These are phyloP conservation scores for Botrylloides violaceus DNA, from an alignment of 23 tunicate species.

Conservation along the genomic window DNA sequence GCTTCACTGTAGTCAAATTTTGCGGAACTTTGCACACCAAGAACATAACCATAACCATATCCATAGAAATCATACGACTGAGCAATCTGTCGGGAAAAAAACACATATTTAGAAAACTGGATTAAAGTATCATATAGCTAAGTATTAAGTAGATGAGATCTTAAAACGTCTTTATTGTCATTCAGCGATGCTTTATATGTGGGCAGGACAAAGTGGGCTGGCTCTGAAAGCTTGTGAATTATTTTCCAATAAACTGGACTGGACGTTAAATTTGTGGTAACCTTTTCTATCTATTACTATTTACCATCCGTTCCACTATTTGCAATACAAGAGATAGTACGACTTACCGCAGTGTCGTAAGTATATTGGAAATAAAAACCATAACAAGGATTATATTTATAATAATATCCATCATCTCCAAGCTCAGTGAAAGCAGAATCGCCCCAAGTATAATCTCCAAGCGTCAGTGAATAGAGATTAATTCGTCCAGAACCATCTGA, in stretches of 20 bases:
- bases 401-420: constrained; percentile 27
- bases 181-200: no score
- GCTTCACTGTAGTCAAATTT: constrained; percentile 29
- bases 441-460: background rate
- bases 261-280: no score
- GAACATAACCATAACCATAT: constrained; percentile 19
- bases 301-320: no score
- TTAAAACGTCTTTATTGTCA: background rate
- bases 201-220: no score
- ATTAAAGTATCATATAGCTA: no score
- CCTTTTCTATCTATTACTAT: no score
- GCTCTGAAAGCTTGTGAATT: no score
- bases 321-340: no score
- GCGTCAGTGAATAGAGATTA: constrained; percentile 25
- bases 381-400: constrained; percentile 71
- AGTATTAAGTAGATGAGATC: background rate
- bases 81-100: constrained; percentile 8
- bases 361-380: constrained; percentile 30
- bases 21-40: constrained; percentile 57
- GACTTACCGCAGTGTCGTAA: constrained; percentile 65
- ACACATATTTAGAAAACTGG: no score
- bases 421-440: constrained; percentile 20
- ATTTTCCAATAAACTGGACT: no score
- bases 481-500: constrained; percentile 56
- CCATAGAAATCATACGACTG: constrained; percentile 19